Evolutionary conservation across 2,888 invertebrate genomes (phyloP).

Genomic region (Teinopalpus imperialis): DNA sequence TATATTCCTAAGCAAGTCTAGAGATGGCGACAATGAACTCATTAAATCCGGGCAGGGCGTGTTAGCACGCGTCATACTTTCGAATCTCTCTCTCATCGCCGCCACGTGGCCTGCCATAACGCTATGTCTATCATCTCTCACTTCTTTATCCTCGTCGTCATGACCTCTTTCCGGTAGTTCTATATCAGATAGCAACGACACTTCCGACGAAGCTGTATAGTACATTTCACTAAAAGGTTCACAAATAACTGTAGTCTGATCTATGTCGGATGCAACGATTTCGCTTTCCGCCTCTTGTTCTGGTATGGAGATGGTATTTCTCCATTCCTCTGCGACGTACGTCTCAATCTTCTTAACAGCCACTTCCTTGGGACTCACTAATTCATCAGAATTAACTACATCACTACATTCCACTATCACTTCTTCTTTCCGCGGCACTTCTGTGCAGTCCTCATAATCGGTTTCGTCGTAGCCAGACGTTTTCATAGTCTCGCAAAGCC

Average conservation of each 20-base stretch:
- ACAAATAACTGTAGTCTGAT: slow-evolving; percentile 39
- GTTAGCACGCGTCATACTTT: slow-evolving; percentile 72
- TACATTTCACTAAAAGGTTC: slow-evolving; percentile 65
- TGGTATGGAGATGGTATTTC: too few species aligned
- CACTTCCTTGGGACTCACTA: slow-evolving; percentile 49
- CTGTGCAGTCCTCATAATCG: slow-evolving; percentile 27
- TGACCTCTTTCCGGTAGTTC: slow-evolving; percentile 44
- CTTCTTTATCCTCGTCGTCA: slow-evolving; percentile 39
- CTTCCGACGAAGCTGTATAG: slow-evolving; percentile 71
- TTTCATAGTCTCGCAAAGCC: slow-evolving; percentile 73
- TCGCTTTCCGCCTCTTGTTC: background rate
- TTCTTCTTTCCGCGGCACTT: slow-evolving; percentile 17
- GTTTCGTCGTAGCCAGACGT: slow-evolving; percentile 55
- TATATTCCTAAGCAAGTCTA: slow-evolving; percentile 54
- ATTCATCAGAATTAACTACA: slow-evolving; percentile 28
- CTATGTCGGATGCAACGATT: slow-evolving; percentile 43
- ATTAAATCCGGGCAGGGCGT: slow-evolving; percentile 64
- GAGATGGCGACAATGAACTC: slow-evolving; percentile 54
- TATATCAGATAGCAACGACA: slow-evolving; percentile 53
- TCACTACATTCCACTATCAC: slow-evolving; percentile 34
- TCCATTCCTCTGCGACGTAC: slow-evolving; percentile 42
- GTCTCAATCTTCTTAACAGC: slow-evolving; percentile 44
- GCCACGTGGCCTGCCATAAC: slow-evolving; percentile 76
- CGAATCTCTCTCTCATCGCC: slow-evolving; percentile 75
- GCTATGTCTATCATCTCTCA: slow-evolving; percentile 49